Conservation (phyloP, 64 coral and sea anemone species). For the Acropora tenuis region DNA sequence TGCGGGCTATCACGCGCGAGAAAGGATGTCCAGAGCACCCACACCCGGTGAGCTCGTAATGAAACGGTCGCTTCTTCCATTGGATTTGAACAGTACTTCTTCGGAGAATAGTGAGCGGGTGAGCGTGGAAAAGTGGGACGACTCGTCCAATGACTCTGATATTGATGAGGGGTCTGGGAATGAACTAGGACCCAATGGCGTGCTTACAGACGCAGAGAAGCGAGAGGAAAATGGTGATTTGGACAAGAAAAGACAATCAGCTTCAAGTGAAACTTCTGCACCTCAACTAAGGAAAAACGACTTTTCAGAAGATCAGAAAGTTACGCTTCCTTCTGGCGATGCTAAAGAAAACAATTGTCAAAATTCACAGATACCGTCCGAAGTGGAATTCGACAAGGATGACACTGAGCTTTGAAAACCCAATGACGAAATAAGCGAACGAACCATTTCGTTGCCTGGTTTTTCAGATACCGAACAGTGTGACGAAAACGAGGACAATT, state of each 20-base stretch:
- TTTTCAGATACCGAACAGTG: not conserved
- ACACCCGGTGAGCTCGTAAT: constrained; percentile 74
- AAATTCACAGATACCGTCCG: not conserved
- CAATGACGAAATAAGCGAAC: constrained; percentile 55
- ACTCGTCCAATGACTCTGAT: constrained; percentile 55
- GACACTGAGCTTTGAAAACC: constrained; percentile 71
- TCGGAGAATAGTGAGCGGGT: constrained; percentile 79
- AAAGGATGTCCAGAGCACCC: constrained; percentile 72
- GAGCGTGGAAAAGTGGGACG: constrained; percentile 65
- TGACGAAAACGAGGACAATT: not conserved
- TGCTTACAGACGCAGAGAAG: not conserved
- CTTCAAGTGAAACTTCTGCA: not conserved
- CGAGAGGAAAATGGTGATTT: not conserved
- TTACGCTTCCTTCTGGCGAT: not conserved
- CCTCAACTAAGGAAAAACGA: constrained; percentile 4
- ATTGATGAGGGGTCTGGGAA: not conserved
- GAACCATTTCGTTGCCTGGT: not conserved
- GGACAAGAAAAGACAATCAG: not conserved
- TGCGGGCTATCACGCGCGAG: constrained; percentile 87
- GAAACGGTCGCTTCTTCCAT: constrained; percentile 75
- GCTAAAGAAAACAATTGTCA: not conserved
- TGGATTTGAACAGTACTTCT: constrained; percentile 93
- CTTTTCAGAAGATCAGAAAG: not conserved
- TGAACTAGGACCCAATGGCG: constrained; percentile 19
- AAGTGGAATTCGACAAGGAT: constrained; percentile 67